phyloP scores from a whole-genome alignment of 2,797 vertebrate genomes.

The Lepidocolaptes lacrymiger region DNA sequence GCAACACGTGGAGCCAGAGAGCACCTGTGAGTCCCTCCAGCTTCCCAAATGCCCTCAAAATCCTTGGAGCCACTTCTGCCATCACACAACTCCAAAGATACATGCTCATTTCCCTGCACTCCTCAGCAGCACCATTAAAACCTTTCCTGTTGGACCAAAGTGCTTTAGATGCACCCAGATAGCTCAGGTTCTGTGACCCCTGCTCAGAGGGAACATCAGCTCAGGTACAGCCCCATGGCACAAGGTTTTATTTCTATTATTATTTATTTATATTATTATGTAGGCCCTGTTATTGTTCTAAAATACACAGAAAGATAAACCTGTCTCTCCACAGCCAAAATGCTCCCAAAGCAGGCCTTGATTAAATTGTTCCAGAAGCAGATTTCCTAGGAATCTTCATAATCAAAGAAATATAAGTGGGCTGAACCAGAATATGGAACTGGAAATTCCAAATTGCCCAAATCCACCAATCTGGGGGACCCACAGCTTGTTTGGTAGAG shows the following conservation, averaged over 20 bases:
- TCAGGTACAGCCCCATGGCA: not conserved
- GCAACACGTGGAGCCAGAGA: not conserved
- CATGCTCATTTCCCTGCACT: not conserved
- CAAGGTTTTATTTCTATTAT: not conserved
- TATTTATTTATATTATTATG: too few species aligned
- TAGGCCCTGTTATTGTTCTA: not conserved
- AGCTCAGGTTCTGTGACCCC: not conserved
- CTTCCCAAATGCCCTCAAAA: not conserved
- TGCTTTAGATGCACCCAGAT: rapidly evolving
- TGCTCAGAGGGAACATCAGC: not conserved
- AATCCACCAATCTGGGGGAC: not conserved
- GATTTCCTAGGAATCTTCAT: not conserved
- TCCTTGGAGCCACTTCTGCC: not conserved
- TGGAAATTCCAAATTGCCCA: not conserved
- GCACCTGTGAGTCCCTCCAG: rapidly evolving
- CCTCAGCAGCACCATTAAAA: not conserved
- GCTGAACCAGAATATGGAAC: not conserved
- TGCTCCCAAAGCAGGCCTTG: not conserved
- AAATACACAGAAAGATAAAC: not conserved
- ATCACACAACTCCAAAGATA: not conserved
- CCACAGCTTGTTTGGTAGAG: not conserved
- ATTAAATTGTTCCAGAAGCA: not conserved
- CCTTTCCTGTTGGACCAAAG: not conserved
- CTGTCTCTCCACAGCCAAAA: not conserved
- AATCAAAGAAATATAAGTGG: not conserved